Conservation (phyloP, 2,797 vertebrate genomes). For the Poeciliopsis turneri region DNA sequence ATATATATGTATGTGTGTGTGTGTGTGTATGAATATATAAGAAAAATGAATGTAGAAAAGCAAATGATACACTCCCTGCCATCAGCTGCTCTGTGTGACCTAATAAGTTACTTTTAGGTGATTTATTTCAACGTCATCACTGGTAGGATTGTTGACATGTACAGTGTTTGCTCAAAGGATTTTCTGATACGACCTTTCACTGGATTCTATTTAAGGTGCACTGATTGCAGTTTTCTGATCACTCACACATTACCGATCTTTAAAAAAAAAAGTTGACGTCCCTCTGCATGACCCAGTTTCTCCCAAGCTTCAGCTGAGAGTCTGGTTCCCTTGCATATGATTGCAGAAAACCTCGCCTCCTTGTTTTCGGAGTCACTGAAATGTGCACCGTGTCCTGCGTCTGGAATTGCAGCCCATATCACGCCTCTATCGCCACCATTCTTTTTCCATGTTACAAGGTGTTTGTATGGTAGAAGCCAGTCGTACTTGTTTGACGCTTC, state of each 20-base stretch:
- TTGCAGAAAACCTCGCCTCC: neutral
- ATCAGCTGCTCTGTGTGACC: neutral
- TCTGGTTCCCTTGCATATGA: neutral
- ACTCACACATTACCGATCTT: too few species aligned
- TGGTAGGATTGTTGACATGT: neutral
- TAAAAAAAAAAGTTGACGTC: too few species aligned
- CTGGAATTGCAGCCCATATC: neutral
- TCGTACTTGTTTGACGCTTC: neutral
- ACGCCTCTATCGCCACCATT: too few species aligned
- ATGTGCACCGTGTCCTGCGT: neutral
- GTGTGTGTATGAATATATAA: too few species aligned
- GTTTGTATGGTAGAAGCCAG: neutral
- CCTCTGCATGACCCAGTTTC: neutral
- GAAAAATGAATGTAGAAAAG: too few species aligned
- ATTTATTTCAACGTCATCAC: neutral
- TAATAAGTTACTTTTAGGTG: neutral
- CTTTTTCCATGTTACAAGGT: neutral
- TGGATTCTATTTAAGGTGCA: neutral
- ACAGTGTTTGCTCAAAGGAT: neutral
- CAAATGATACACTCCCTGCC: too few species aligned
- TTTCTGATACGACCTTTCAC: neutral
- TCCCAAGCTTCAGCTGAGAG: neutral
- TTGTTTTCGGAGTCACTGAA: neutral
- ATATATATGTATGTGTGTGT: too few species aligned
- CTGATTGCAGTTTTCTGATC: too few species aligned